Base-by-base conservation (phyloP, 2,888 invertebrate genomes). In the Heteromurus nitidus region DNA sequence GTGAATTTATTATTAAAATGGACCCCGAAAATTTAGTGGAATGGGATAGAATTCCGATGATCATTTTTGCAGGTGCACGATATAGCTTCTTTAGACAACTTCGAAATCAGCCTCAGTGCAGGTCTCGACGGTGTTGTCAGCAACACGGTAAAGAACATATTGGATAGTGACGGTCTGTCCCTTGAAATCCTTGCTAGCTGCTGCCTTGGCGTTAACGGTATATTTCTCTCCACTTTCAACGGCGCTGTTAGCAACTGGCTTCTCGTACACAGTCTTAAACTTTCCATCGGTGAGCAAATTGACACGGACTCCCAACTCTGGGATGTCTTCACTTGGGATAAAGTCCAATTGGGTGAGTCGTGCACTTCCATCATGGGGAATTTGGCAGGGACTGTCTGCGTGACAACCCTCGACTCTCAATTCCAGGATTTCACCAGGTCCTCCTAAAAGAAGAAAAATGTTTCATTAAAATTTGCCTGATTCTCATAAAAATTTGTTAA, bases 61-160 rank as follows among this genome's bases (percentile, higher is more conserved):
- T n/a, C n/a, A n/a, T n/a, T n/a, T n/a, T n/a, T n/a, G n/a, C n/a
- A n/a, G n/a, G n/a, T n/a, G n/a, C n/a, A n/a, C n/a, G n/a, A n/a
- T n/a, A n/a, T n/a, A n/a, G n/a, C n/a, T n/a, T n/a, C n/a, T 47
- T 60, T 44, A 72, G 9, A 72, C 28, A n/a, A 72, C 24, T 26
- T 72, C 42, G 24, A 60, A 72, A 18, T 72, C 60, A 13, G 72
- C 60, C 18, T 72, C 72, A 58, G 60, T 22, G n/a, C 72, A 72
- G 1, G 44, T 16, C 44, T 72, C 72, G 3, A 60, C 44, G n/a
- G 30, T 3, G n/a, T 24, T 42, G 28, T 58, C 44, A 7, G 31
- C 55, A 5, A 60, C 60, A 28, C 60, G 58, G 26, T 60, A 72
- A 9, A 72, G 18, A 7, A 60, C 24, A 44, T 72, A 72, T 22